These are phyloP conservation scores for Coreoperca whiteheadi DNA, from an alignment of 2,113 vertebrate genomes.

Conservation along the genomic window DNA sequence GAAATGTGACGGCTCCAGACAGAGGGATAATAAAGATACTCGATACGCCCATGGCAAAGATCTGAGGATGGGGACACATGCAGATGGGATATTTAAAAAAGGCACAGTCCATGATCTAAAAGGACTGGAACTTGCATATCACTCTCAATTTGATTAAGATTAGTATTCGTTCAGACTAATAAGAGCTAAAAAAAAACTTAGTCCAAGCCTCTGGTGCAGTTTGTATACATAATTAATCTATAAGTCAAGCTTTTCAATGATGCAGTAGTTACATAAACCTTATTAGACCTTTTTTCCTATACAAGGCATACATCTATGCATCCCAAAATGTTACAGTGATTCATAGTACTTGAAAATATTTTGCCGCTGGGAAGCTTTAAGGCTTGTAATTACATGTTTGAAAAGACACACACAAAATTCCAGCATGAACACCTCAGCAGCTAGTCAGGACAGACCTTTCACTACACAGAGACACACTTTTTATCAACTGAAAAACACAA, in stretches of 20 bases:
- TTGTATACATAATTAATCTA: not conserved
- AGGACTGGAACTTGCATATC: not conserved
- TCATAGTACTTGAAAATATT: not conserved
- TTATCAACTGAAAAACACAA: not conserved
- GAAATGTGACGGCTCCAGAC: slow-evolving; percentile 82
- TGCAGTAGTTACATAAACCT: not conserved
- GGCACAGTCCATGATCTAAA: not conserved
- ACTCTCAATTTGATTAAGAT: not conserved
- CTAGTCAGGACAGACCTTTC: not conserved
- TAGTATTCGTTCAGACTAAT: not conserved
- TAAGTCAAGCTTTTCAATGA: not conserved
- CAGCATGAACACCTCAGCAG: not conserved
- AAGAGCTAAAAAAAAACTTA: not conserved
- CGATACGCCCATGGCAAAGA: slow-evolving; percentile 87
- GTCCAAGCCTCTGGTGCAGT: not conserved
- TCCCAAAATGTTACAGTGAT: not conserved
- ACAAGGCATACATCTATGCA: too few relatives aligned
- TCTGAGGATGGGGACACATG: slow-evolving; percentile 70
- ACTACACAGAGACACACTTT: not conserved
- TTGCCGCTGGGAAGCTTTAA: not conserved
- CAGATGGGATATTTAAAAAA: slow-evolving; percentile 10
- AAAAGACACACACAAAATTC: slow-evolving; percentile 19
- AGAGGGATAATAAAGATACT: slow-evolving; percentile 87
- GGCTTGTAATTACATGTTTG: slow-evolving; percentile 45
- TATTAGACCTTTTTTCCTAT: not conserved